Evolutionary conservation across 2,113 vertebrate genomes (phyloP), one percentile per base, ranked within the genome.

Genomic region (Oplegnathus fasciatus): DNA sequence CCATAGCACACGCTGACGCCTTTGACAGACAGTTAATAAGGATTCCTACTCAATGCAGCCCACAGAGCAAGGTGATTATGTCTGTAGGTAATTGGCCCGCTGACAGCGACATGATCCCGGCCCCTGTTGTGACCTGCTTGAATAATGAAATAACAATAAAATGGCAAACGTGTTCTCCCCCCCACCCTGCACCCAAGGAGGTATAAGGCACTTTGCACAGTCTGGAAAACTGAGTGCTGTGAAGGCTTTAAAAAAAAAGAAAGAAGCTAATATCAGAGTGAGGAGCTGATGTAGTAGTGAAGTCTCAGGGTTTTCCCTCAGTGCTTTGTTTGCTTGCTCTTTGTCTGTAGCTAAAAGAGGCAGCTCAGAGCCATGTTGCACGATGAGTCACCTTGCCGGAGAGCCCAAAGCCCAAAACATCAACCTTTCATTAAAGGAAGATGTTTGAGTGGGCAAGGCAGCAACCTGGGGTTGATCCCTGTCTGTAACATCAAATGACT

Each of bases 1-100:
- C 60, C 48, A 34, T 72, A 37, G 61, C 80, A 73, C 84, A 85
- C 61, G 22, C 83, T 88, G 90, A 87, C 62, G 62, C 72, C 79
- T 89, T 50, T 92, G 93, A 95, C 90, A 91, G 91, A 88, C 85
- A 83, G 83, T 87, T 94, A 91, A 94, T 93, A 91, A 93, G 88
- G 92, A 93, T 67, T 87, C 91, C 88, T 90, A 75, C 89, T 91
- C 81, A 37, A 68, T 67, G 61, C 78, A 24, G 70, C 87, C 80
- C 83, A 69, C 84, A 76, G 87, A 89, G 92, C 74, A 30, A 71
- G 85, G 68, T 91, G 91, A 93, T 94, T 86, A 87, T 78, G 69
- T 89, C 86, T 92, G 86, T 34, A 82, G 82, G 89, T 92, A 87
- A 94, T 89, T 89, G 75, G 80, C 82, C 85, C 75, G 44, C 89